Base-by-base conservation (phyloP, 92 coral and sea anemone species). In the Plumapathes pennacea region DNA sequence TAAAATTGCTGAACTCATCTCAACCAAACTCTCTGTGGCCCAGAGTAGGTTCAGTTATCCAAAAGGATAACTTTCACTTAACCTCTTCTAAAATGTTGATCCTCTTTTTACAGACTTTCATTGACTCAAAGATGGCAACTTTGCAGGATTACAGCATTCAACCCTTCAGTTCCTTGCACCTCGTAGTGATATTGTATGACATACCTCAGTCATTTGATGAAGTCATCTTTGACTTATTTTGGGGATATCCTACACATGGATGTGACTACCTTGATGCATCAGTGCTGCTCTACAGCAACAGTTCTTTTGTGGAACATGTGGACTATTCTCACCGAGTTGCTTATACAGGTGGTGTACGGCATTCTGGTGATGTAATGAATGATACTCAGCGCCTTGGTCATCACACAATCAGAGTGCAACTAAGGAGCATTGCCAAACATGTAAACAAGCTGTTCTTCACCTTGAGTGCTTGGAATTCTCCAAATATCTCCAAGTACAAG, bases 301-400 rank as follows among this genome's bases (percentile, higher is more conserved):
- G 30, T 15, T 50, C 4, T 0, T 84, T 64, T 40, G 41, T 71
- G 5, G 89, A 71, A 26, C 60, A 72, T 1, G 77, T 92, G 43
- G 97, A 91, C 54, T 91, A 4, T 19, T 0, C 19, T 0, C 64
- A 24, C 32, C 48, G 1, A 26, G 2, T 0, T 3, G 64, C 78
- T 43, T 15, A 57, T 38, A 60, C 63, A 0, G 24, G 34, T 0
- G 92, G 89, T 13, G 66, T 91, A 43, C 18, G 46, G 0, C 97
- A 92, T 48, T 88, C 98, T 13, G 98, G 98, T 5, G 98, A 88
- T 53, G 82, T 83, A 10, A 68, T 92, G 98, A 87, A 92, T 47
- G 0, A 42, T 18, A 0, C 0, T 0, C 80, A 67, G 29, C 55
- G 83, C 4, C 68, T 41, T 15, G 98, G 98, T 0, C 98, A 88